phyloP scores from a whole-genome alignment of 2,888 invertebrate genomes.

The Pemphredon lugubris region DNA sequence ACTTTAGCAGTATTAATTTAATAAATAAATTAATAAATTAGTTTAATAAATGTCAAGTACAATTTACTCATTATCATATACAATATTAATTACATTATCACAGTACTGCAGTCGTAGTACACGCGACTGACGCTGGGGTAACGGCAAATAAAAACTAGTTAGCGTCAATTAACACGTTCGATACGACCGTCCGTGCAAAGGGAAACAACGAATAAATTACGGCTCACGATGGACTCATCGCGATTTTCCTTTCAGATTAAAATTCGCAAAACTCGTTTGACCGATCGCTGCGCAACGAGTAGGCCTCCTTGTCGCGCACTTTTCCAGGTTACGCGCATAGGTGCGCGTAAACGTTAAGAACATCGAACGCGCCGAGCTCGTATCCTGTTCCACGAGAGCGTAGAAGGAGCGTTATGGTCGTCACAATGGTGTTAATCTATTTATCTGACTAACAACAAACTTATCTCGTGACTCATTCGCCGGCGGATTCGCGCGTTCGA shows the following conservation, averaged over 20 bases:
- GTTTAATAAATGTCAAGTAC: too few species aligned
- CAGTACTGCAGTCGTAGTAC: too few species aligned
- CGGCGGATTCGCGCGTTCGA: conserved; percentile 44
- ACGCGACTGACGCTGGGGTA: too few species aligned
- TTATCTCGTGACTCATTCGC: conserved; percentile 74
- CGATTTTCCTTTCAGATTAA: conserved; percentile 1
- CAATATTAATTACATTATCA: too few species aligned
- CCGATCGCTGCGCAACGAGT: not conserved
- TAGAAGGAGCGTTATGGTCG: conserved; percentile 55
- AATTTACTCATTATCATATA: too few species aligned
- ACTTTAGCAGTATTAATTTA: too few species aligned
- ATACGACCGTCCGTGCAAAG: not conserved
- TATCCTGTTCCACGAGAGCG: conserved; percentile 58
- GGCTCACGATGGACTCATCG: not conserved
- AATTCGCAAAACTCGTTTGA: conserved; percentile 31
- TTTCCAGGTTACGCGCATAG: not conserved
- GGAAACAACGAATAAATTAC: not conserved
- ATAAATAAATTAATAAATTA: too few species aligned
- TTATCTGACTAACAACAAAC: conserved; percentile 76
- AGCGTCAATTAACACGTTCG: too few species aligned
- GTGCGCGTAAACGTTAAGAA: not conserved
- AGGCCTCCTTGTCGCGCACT: not conserved
- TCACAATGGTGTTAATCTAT: conserved; percentile 75
- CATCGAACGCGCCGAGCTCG: conserved; percentile 32
- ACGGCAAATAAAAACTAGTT: too few species aligned